Percentiles rank a stretch among this genome's conserved stretches.
Evolutionary conservation across 2,888 invertebrate genomes (phyloP).

Genomic region (Cylloceria caligata): DNA sequence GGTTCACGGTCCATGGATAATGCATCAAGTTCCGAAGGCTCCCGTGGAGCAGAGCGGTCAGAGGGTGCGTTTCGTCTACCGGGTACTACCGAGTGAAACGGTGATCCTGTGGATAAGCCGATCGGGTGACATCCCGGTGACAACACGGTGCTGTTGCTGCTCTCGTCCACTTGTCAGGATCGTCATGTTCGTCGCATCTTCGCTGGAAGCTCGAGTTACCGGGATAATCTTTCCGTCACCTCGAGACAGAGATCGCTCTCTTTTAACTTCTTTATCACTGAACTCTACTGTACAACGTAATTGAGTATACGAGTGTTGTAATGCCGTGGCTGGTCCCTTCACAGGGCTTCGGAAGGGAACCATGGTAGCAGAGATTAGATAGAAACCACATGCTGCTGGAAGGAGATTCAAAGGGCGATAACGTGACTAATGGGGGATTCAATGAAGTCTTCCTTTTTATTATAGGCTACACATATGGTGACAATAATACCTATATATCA

Average conservation of each 20-base stretch:
- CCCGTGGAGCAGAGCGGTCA: constrained; percentile 37
- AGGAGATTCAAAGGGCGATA: constrained; percentile 60
- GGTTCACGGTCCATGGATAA: constrained; percentile 57
- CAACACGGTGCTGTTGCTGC: constrained; percentile 23
- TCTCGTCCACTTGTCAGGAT: constrained; percentile 34
- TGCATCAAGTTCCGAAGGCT: constrained; percentile 39
- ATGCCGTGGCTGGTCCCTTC: background rate
- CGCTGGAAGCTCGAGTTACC: constrained; percentile 35
- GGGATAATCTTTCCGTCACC: constrained; percentile 44
- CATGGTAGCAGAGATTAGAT: constrained; percentile 66
- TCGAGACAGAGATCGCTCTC: constrained; percentile 14
- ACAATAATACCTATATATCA: constrained; percentile 13
- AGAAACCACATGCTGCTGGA: constrained; percentile 64
- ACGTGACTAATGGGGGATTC: constrained; percentile 56
- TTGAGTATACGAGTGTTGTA: background rate
- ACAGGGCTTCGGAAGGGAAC: too few species aligned
- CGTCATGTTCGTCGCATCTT: constrained; percentile 30
- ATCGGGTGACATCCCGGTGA: constrained; percentile 49
- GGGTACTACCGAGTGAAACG: constrained; percentile 26
- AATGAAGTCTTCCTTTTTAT: constrained; percentile 55
- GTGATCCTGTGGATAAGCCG: constrained; percentile 50
- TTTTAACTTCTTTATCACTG: constrained; percentile 38
- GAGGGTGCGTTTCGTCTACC: constrained; percentile 16
- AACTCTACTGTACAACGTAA: background rate
- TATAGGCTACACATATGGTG: constrained; percentile 26